Percentiles rank a stretch among this genome's conserved stretches.
These are phyloP conservation scores for Chionis minor DNA, from an alignment of 2,113 vertebrate species.

Conservation along the genomic window DNA sequence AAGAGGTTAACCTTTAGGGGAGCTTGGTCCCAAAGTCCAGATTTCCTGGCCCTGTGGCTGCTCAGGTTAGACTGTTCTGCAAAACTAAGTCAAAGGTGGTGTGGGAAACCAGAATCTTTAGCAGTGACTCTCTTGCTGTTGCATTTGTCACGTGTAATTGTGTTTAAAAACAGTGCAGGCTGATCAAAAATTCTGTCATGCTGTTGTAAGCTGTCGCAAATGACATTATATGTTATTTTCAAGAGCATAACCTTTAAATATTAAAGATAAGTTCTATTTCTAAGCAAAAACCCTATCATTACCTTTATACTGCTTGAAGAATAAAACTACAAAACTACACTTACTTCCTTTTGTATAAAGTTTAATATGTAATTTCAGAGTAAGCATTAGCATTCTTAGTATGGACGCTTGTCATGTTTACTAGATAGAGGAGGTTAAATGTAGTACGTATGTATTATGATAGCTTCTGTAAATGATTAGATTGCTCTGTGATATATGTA, in stretches of 20 bases:
- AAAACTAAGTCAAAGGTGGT: conserved; percentile 7
- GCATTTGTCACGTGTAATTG: neutral
- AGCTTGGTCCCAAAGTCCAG: neutral
- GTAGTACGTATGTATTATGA: neutral
- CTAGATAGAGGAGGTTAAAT: neutral
- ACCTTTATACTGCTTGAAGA: neutral
- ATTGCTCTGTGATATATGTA: neutral
- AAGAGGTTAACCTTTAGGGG: conserved; percentile 14
- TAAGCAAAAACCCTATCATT: neutral
- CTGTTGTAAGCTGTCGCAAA: neutral
- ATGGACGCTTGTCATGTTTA: neutral
- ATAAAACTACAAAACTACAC: neutral
- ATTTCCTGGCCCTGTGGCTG: neutral
- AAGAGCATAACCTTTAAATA: neutral
- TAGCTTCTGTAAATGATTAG: neutral
- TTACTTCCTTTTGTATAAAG: neutral
- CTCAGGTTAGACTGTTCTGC: neutral
- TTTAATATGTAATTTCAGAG: neutral
- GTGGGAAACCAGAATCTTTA: neutral
- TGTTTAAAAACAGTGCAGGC: neutral
- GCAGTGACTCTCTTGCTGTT: neutral
- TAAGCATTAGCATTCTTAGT: neutral
- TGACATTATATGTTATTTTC: neutral
- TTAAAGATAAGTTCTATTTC: neutral
- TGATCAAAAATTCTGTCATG: neutral